phyloP scores from a whole-genome alignment of 2,797 vertebrate species.

The Alcedo quadribrachys region DNA sequence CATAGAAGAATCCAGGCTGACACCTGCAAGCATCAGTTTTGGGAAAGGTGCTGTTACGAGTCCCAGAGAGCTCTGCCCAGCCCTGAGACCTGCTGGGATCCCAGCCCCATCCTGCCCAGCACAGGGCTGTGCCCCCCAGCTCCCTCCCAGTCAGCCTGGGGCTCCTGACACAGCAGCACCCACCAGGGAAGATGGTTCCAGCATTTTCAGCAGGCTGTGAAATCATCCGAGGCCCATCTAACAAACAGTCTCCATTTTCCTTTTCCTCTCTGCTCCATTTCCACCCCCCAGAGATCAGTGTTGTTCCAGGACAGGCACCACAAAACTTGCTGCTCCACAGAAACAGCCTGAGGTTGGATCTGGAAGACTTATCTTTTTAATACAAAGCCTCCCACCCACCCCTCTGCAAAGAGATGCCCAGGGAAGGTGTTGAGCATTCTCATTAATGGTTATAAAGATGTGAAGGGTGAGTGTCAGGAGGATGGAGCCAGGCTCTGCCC shows the following conservation, averaged over 20 bases:
- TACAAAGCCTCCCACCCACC: background rate
- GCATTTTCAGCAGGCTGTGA: background rate
- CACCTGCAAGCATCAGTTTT: background rate
- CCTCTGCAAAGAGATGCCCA: background rate
- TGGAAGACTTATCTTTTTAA: background rate
- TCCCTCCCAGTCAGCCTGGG: background rate
- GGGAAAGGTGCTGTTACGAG: background rate
- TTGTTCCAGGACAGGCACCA: background rate
- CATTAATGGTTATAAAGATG: no score
- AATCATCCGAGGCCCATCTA: background rate
- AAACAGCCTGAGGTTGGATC: background rate
- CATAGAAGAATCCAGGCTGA: background rate
- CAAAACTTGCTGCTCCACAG: background rate
- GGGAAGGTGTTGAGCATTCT: background rate
- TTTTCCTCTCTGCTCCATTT: background rate
- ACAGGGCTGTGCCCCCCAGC: background rate
- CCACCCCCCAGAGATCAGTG: background rate
- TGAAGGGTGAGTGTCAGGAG: no score
- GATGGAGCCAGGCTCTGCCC: no score
- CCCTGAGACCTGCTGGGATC: background rate
- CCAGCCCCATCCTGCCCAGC: background rate
- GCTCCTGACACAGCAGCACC: background rate
- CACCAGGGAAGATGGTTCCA: background rate
- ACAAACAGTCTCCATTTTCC: background rate
- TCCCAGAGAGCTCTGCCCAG: background rate